Base-by-base conservation (phyloP, 2,113 vertebrate species). In the Mohoua ochrocephala region DNA sequence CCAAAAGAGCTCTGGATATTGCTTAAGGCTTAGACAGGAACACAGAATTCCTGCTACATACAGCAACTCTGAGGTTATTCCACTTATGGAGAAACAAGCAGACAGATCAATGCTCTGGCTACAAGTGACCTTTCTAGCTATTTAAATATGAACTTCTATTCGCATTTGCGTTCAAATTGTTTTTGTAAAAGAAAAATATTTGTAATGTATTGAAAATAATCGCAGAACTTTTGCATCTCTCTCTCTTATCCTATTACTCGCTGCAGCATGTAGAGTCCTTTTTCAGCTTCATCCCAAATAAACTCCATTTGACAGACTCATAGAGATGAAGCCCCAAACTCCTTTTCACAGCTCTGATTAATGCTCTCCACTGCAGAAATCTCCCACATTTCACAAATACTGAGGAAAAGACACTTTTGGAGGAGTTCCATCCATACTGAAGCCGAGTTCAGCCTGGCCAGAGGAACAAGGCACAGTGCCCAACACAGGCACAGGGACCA, bases 41-140 rank as follows among this genome's bases (percentile, higher is more conserved):
- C 8, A 15, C 17, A 31, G 47, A 81, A 53, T 52, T 44, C 12
- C 27, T 56, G 53, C 7, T 84, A 45, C 71, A 75, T 52, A 63
- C 14, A 71, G 19, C 22, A 79, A 84, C 45, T n/a, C 30, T 4
- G 11, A 64, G 27, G 30, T 86, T 68, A 87, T 49, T 83, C 49
- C 24, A 74, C 33, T 18, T 65, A 35, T 10, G 22, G 39, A 59
- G 63, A 80, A 93, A 64, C 11, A 88, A 80, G 60, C 42, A 94
- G 94, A 94, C 75, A 91, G 95, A 93, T 95, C 84, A 90, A 96
- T 96, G 70, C 57, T 91, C 74, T 74, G 95, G 54, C 79, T 91
- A 79, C 67, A 45, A 44, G 67, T 91, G 87, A 97, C 90, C 91
- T 95, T 96, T 95, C 73, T 27, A 80, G 33, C 33, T 85, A 77